phyloP scores from a whole-genome alignment of 1,140 invertebrate species.

The Euschistus heros region DNA sequence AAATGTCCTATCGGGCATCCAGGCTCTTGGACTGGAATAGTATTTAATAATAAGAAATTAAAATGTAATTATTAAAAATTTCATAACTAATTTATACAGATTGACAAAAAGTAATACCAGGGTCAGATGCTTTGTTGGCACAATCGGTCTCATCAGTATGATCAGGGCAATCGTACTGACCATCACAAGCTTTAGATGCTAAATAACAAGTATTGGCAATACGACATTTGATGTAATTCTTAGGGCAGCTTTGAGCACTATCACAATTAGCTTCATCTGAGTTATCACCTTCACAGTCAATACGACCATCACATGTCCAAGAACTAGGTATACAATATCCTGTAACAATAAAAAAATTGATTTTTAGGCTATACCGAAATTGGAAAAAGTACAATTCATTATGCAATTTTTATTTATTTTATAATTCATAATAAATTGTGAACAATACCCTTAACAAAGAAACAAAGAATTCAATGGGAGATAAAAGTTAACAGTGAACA shows the following conservation, averaged over 20 bases:
- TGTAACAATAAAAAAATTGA: conserved; percentile 21
- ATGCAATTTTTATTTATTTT: conserved; percentile 10
- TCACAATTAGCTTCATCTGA: conserved; percentile 43
- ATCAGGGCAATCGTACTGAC: conserved; percentile 61
- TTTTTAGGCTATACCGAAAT: background rate
- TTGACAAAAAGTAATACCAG: background rate
- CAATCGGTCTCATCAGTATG: conserved; percentile 61
- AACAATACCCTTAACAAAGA: no score
- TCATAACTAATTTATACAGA: no score
- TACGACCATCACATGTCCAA: conserved; percentile 57
- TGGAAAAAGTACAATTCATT: no score
- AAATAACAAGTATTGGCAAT: conserved; percentile 59
- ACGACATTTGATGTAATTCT: conserved; percentile 56
- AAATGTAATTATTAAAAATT: no score
- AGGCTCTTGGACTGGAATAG: background rate
- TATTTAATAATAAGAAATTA: no score
- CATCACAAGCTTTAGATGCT: conserved; percentile 51
- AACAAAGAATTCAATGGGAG: no score
- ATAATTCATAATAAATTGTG: no score
- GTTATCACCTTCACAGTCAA: conserved; percentile 45
- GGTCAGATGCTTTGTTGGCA: conserved; percentile 23
- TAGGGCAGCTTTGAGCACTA: conserved; percentile 29
- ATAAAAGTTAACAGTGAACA: no score
- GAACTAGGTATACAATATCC: conserved; percentile 61
- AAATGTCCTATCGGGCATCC: conserved; percentile 47